Base-by-base conservation (phyloP, 2,888 invertebrate species). In the Gymnoscelis rufifasciata region DNA sequence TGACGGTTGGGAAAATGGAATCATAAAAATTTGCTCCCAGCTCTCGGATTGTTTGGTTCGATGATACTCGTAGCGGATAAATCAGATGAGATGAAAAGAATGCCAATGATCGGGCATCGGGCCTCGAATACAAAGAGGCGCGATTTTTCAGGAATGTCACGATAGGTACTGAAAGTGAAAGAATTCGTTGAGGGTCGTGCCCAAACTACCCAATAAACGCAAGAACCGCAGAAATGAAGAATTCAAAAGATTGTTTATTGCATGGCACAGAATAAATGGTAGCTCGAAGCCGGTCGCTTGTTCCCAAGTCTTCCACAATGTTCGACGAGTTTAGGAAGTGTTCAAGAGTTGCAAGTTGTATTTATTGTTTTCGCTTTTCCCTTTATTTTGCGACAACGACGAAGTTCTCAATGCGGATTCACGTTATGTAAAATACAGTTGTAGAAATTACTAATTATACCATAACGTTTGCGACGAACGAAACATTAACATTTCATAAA, bases 201-300 rank as follows among this genome's bases (percentile, higher is more conserved):
- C 69, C 66, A 62, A 72, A 69, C 66, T 68, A 66, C 58, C 64
- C 70, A 67, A 71, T 70, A 71, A 67, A 63, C 57, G 70, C 71
- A 72, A 74, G 74, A 74, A 75, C 67, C 64, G 52, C 53, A 64
- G 69, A 68, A 69, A 71, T 68, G 68, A 71, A 64, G 60, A 70
- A 69, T 69, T 67, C 60, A 61, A 62, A 59, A 66, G 63, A 70
- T 74, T 69, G 68, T 69, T 73, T 71, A 77, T 73, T 66, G 71
- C 61, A 62, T 62, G 52, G 60, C 56, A 58, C 61, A 60, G 62
- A 38, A 38, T 49, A 41, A 35, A 27, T 27, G 23, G 28, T 48
- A 43, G 37, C 15, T 24, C 3, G 15, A 10, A 11, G 36, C 62
- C 60, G 60, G 58, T 56, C 39, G 54, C 61, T 37, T 58, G 60